Evolutionary conservation across 2,888 invertebrate species (phyloP).

Genomic region (Thysanoteuthis rhombus): DNA sequence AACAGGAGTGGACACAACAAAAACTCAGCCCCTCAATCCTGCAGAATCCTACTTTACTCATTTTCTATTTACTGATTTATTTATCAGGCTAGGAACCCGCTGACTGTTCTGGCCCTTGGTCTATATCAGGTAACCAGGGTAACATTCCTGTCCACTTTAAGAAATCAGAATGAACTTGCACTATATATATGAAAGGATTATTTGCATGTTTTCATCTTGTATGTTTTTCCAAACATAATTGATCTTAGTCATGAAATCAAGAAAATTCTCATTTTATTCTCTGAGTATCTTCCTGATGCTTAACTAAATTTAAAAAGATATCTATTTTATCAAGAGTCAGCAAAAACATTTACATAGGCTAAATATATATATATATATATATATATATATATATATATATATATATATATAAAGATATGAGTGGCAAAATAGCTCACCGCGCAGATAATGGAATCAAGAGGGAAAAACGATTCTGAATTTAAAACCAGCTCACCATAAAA

Average conservation of each 20-base stretch:
- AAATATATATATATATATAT: too few relatives aligned
- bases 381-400: too few relatives aligned
- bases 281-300: too few relatives aligned
- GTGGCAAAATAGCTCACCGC: too few relatives aligned
- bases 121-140: background rate
- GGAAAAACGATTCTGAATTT: too few relatives aligned
- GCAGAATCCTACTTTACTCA: background rate
- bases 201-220: background rate
- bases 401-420: too few relatives aligned
- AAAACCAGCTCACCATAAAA: too few relatives aligned
- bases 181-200: background rate
- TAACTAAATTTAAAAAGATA: background rate
- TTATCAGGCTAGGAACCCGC: background rate
- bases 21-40: background rate
- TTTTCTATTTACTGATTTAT: background rate
- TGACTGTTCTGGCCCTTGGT: background rate
- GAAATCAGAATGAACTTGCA: background rate
- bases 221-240: too few relatives aligned
- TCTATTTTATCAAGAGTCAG: background rate
- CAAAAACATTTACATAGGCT: too few relatives aligned
- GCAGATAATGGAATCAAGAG: too few relatives aligned
- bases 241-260: too few relatives aligned
- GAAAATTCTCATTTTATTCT: too few relatives aligned
- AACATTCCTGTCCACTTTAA: background rate
- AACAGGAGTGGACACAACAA: background rate